Percentiles rank a stretch among this genome's conserved stretches.
Evolutionary conservation across 1,140 invertebrate species (phyloP).

Genomic region (Tetragnatha versicolor): DNA sequence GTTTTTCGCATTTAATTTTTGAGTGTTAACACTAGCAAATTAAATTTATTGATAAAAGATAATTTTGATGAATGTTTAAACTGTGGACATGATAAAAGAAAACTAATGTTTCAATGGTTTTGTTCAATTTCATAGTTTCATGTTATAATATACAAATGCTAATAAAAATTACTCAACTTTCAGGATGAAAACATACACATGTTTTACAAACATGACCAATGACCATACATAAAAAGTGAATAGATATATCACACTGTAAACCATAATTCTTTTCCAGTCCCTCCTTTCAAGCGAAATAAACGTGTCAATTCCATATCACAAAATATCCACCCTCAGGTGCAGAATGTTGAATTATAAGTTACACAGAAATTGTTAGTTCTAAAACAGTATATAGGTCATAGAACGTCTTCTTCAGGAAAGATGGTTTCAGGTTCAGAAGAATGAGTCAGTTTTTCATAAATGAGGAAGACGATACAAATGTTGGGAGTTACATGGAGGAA

Average conservation of each 20-base stretch:
- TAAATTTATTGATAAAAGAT: too few species aligned
- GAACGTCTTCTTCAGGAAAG: slow-evolving; percentile 49
- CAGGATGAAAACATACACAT: too few species aligned
- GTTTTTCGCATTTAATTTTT: too few species aligned
- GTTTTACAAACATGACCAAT: neutral
- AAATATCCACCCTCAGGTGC: neutral
- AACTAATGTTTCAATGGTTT: too few species aligned
- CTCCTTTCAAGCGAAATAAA: too few species aligned
- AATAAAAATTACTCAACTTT: too few species aligned
- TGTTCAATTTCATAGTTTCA: too few species aligned
- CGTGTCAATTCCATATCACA: too few species aligned
- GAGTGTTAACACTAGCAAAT: too few species aligned
- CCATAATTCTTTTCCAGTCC: neutral
- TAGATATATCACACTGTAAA: neutral
- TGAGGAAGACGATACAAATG: slow-evolving; percentile 95
- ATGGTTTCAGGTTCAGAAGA: slow-evolving; percentile 41
- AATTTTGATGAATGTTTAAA: too few species aligned
- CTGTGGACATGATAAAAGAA: too few species aligned
- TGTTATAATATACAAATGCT: too few species aligned
- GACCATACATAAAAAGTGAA: neutral
- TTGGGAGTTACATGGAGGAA: slow-evolving; percentile 95
- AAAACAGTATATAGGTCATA: slow-evolving; percentile 27
- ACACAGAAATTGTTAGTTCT: slow-evolving; percentile 9
- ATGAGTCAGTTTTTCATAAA: slow-evolving; percentile 90
- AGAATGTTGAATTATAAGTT: slow-evolving; percentile 15